These are phyloP conservation scores for Halcyon chelicuti DNA, from an alignment of 2,797 vertebrate species.

Conservation along the genomic window DNA sequence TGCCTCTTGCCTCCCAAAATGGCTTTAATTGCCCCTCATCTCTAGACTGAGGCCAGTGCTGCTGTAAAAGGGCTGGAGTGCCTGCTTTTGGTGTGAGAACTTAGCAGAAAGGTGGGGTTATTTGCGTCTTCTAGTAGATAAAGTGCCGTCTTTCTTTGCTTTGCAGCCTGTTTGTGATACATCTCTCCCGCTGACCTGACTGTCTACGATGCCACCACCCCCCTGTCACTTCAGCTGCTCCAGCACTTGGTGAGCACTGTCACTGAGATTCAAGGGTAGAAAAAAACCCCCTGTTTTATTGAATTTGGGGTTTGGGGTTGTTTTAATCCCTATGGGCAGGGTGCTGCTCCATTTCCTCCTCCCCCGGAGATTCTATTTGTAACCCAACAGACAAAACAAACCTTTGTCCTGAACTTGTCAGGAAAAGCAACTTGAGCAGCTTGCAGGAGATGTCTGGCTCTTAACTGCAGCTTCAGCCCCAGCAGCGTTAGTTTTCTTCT, in stretches of 20 bases:
- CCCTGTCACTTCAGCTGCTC: neutral
- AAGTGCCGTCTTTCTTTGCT: neutral
- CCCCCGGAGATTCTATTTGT: neutral
- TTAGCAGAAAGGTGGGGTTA: neutral
- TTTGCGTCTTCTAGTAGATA: neutral
- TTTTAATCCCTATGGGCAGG: rapidly evolving
- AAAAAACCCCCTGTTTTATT: neutral
- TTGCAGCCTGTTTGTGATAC: neutral
- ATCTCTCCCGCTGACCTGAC: neutral
- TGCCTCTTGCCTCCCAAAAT: neutral
- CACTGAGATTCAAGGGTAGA: neutral
- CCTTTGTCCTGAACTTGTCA: neutral
- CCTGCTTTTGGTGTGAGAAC: neutral
- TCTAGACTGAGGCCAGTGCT: neutral
- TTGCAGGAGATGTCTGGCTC: neutral
- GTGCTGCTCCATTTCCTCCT: neutral
- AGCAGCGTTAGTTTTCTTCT: neutral
- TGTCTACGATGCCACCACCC: rapidly evolving
- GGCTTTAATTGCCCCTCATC: neutral
- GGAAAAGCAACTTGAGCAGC: neutral
- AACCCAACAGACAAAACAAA: neutral
- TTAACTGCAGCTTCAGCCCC: neutral
- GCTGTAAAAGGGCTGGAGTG: neutral
- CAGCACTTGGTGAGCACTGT: neutral
- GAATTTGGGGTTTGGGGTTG: neutral